These are phyloP conservation scores for Bombyx mori DNA, from an alignment of 1,140 invertebrate genomes.

Conservation along the genomic window DNA sequence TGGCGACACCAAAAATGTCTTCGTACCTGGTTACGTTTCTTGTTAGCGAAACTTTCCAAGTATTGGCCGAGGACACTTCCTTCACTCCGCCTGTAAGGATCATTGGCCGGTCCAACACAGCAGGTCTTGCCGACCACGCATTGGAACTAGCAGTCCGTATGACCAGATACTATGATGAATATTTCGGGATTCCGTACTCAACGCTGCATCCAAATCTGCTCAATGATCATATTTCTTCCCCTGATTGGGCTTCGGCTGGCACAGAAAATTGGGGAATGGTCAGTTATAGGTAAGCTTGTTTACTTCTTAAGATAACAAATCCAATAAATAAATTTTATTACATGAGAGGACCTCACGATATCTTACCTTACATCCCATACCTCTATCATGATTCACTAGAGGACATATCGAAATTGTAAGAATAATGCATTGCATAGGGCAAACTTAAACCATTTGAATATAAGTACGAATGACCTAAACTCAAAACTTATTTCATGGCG, in stretches of 20 bases:
- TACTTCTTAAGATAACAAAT: no score
- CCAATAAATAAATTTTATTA: no score
- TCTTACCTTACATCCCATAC: no score
- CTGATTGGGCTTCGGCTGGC: constrained; percentile 80
- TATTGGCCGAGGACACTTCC: constrained; percentile 41
- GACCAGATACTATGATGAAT: constrained; percentile 59
- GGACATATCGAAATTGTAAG: no score
- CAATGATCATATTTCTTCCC: constrained; percentile 78
- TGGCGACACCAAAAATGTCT: constrained; percentile 81
- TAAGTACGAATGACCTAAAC: no score
- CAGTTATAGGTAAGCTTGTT: constrained; percentile 72
- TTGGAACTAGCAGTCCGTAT: constrained; percentile 47
- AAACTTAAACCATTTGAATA: no score
- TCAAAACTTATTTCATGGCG: no score
- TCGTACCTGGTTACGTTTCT: constrained; percentile 88
- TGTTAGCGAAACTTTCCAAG: constrained; percentile 49
- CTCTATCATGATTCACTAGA: no score
- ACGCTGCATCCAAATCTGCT: constrained; percentile 51
- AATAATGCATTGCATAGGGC: no score
- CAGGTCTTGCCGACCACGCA: constrained; percentile 73
- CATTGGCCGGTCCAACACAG: constrained; percentile 74
- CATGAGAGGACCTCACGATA: no score
- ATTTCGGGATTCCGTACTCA: constrained; percentile 51
- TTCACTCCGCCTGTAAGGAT: constrained; percentile 48
- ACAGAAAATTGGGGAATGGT: constrained; percentile 78